phyloP scores from a whole-genome alignment of 1,140 invertebrate genomes.

The Diachasma alloeum region DNA sequence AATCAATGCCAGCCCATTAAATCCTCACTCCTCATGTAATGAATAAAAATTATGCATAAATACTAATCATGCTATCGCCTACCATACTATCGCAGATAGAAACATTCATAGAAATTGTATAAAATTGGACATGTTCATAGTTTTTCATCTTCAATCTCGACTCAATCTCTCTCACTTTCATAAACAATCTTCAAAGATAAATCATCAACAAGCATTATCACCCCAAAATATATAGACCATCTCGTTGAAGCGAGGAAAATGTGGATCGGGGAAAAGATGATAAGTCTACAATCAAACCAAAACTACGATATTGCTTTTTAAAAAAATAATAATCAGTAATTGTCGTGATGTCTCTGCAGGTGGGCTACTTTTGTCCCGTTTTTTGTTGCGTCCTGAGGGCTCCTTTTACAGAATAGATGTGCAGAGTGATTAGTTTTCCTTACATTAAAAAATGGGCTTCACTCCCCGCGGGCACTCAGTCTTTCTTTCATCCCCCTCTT shows the following conservation, averaged over 20 bases:
- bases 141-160: constrained; percentile 6
- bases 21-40: not conserved
- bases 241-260: not conserved
- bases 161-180: constrained; percentile 15
- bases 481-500: constrained; percentile 47
- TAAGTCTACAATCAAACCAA: not conserved
- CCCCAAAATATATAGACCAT: not conserved
- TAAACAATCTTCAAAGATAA: not conserved
- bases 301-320: not conserved
- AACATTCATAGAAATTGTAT: constrained; percentile 63
- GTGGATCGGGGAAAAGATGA: not conserved
- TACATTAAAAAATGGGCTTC: constrained; percentile 35
- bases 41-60: constrained; percentile 3
- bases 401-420: not conserved
- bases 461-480: constrained; percentile 50
- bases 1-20: not conserved
- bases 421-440: constrained; percentile 20
- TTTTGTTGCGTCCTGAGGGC: not conserved
- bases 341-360: not conserved
- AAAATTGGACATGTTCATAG: constrained; percentile 56
- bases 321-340: no score
- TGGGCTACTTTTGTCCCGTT: not conserved
- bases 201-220: not conserved
- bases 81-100: constrained; percentile 55
- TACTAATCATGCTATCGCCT: not conserved